phyloP scores from a whole-genome alignment of 1,140 invertebrate species.

The Drosophila leontia region DNA sequence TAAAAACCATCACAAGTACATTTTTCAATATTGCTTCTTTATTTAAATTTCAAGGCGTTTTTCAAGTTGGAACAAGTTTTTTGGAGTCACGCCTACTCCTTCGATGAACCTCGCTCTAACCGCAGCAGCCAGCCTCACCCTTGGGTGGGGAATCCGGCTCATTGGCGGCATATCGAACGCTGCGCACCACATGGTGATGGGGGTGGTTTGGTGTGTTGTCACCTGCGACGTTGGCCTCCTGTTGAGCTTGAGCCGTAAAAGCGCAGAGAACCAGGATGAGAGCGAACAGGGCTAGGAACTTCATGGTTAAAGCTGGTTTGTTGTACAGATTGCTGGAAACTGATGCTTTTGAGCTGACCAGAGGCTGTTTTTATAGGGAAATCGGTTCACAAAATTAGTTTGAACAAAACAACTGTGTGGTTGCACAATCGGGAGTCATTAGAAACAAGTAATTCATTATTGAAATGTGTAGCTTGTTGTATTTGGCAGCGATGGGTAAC shows the following conservation, averaged over 20 bases:
- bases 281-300: slow-evolving; percentile 41
- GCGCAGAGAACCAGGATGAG: slow-evolving; percentile 24
- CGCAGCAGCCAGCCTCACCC: slow-evolving; percentile 53
- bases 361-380: slow-evolving; percentile 42
- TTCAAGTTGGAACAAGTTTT: not conserved
- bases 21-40: slow-evolving; percentile 70
- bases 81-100: not conserved
- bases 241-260: slow-evolving; percentile 15
- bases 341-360: slow-evolving; percentile 19
- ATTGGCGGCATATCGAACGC: not conserved
- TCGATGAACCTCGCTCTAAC: slow-evolving; percentile 16
- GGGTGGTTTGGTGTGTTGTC: not conserved
- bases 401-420: slow-evolving; percentile 34
- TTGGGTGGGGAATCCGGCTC: not conserved
- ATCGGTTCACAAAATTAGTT: not conserved
- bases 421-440: slow-evolving; percentile 39
- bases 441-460: slow-evolving; percentile 28
- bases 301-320: slow-evolving; percentile 50
- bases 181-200: slow-evolving; percentile 24
- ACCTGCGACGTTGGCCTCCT: too few relatives aligned
- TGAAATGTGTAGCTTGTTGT: slow-evolving; percentile 40
- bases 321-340: slow-evolving; percentile 27
- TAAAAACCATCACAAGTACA: not conserved
- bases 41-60: slow-evolving; percentile 50
- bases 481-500: slow-evolving; percentile 56